Evolutionary conservation across 2,797 vertebrate species (phyloP).

Genomic region (Benthosema pterotum): DNA sequence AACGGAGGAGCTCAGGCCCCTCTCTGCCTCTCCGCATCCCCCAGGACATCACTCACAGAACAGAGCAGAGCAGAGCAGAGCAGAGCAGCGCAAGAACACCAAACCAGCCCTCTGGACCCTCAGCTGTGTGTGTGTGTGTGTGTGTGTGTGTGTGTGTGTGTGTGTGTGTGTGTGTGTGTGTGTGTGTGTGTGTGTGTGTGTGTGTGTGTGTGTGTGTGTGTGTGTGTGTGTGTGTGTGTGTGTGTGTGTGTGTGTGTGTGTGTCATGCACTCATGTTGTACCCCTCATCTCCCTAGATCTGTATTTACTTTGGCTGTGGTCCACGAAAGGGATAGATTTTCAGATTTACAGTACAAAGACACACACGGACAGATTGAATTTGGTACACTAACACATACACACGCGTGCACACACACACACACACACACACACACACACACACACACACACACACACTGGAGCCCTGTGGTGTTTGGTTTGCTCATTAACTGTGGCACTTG

Average conservation of each 20-base stretch:
- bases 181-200: not conserved
- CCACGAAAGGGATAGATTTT: constrained; percentile 72
- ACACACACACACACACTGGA: too few relatives aligned
- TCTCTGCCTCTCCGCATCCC: constrained; percentile 78
- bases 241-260: constrained; percentile 9
- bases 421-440: too few relatives aligned
- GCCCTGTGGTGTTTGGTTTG: constrained; percentile 68
- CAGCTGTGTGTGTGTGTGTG: constrained; percentile 42
- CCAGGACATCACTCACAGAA: constrained; percentile 79
- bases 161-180: constrained; percentile 16
- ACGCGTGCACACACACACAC: too few relatives aligned
- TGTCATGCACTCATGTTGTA: constrained; percentile 61
- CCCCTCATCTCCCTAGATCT: constrained; percentile 79
- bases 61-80: constrained; percentile 81
- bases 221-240: not conserved
- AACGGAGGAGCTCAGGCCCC: constrained; percentile 86
- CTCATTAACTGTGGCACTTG: constrained; percentile 73
- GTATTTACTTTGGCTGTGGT: constrained; percentile 88
- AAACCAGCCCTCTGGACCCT: constrained; percentile 77
- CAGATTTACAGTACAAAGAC: constrained; percentile 61
- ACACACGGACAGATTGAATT: constrained; percentile 45
- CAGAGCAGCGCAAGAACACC: constrained; percentile 85
- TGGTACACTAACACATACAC: constrained; percentile 30
- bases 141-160: constrained; percentile 18
- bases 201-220: not conserved